Base-by-base conservation (phyloP, 2,797 vertebrate genomes). In the Chaetodon trifasciatus region DNA sequence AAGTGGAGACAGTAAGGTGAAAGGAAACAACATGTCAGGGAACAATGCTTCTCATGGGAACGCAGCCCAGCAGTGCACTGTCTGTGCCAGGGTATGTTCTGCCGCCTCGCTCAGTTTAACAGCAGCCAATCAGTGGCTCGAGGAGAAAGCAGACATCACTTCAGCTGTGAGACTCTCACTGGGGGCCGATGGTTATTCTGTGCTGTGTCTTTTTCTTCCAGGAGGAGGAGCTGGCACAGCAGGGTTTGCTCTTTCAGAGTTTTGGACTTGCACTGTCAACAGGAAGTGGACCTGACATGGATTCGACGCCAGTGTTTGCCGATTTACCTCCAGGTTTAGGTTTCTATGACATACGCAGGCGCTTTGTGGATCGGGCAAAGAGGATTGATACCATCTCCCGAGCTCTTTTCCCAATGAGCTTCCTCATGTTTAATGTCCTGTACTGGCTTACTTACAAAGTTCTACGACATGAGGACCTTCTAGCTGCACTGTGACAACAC, bases 391-490 rank as follows among this genome's bases (percentile, higher is more conserved):
- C 97, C 71, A 87, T 99, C 84, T 97, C 98, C 53, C 79, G 97
- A 16, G 98, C 97, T 0, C 85, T 97, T 84, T 99, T 99, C 83
- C 98, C 98, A 56, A 96, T 99, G 91, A 96, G 96, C 80, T 99
- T 99, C 92, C 96, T 99, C 60, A 89, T 98, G 87, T 99, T 99
- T 86, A 99, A 99, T 2, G 92, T 98, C 79, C 97, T 99, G 90
- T 99, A 99, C 88, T 99, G 98, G 98, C 93, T 98, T 0, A 92
- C 97, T 52, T 98, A 97, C 93, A 98, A 98, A 95, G 97, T 99
- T 69, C 90, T 99, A 69, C 91, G 91, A 63, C 96, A 96, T 0
- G 97, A 98, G 88, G 97, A 98, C 39, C 87, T 96, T 47, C 96
- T 95, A 42, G 71, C 89, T 1, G 62, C 85, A 70, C 91, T 96